phyloP scores from a whole-genome alignment of 35 echinoderm and acorn worm species.

The Patiria miniata region DNA sequence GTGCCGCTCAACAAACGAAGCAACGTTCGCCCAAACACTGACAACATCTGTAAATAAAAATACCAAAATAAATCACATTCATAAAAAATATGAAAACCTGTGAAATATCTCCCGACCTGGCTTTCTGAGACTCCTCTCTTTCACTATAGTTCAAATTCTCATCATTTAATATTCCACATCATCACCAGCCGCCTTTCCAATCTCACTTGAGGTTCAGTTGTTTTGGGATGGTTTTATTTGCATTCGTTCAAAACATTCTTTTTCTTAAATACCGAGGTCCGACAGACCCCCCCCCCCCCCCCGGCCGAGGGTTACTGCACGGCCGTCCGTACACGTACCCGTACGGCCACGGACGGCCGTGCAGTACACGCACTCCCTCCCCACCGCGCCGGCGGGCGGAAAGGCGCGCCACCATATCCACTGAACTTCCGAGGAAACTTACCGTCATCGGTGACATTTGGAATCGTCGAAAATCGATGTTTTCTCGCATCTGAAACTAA shows the following conservation, averaged over 20 bases:
- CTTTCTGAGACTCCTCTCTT: too few relatives aligned
- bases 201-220: background rate
- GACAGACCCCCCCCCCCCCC: background rate
- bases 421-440: constrained; percentile 40
- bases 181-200: background rate
- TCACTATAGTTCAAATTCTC: too few relatives aligned
- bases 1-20: constrained; percentile 88
- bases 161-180: background rate
- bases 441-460: constrained; percentile 95
- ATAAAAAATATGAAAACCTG: too few relatives aligned
- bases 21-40: constrained; percentile 97
- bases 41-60: constrained; percentile 79
- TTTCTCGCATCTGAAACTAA: constrained; percentile 89
- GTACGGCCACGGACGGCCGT: too few relatives aligned
- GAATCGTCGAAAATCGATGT: constrained; percentile 93
- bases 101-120: too few relatives aligned
- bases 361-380: too few relatives aligned
- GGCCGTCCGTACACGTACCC: too few relatives aligned
- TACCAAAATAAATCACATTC: background rate
- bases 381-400: too few relatives aligned
- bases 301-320: background rate
- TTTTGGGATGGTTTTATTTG: background rate
- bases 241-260: background rate
- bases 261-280: background rate
- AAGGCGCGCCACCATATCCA: too few relatives aligned